Conservation (phyloP, 2,888 invertebrate genomes). For the Lasioglossum calceatum region DNA sequence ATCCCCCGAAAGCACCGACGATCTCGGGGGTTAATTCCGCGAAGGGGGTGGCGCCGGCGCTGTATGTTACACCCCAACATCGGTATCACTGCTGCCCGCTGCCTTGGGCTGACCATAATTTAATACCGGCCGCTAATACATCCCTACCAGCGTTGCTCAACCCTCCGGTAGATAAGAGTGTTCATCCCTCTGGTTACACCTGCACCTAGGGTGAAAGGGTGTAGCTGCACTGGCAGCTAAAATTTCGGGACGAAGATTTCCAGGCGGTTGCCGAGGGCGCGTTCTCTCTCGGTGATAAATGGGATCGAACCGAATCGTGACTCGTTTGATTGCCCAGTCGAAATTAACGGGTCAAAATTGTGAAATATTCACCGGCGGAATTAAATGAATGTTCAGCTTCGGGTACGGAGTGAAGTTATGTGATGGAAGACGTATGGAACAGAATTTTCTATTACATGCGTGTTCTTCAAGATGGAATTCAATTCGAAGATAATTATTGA, state of each 20-base stretch:
- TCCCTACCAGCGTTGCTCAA: slow-evolving; percentile 62
- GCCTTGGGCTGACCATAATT: slow-evolving; percentile 81
- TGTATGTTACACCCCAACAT: slow-evolving; percentile 72
- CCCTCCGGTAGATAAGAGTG: slow-evolving; percentile 50
- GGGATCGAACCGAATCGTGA: slow-evolving; percentile 5
- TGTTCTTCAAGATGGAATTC: neutral
- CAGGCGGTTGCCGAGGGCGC: neutral
- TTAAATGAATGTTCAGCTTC: neutral
- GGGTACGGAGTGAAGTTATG: neutral
- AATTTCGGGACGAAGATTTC: slow-evolving; percentile 28
- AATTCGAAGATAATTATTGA: neutral
- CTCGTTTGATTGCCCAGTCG: neutral
- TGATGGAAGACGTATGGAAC: neutral
- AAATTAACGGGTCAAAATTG: neutral
- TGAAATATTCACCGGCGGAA: neutral
- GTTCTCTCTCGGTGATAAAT: slow-evolving; percentile 15
- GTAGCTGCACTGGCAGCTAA: slow-evolving; percentile 10
- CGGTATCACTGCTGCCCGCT: slow-evolving; percentile 73
- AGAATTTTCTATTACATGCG: neutral
- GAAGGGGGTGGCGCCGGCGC: slow-evolving; percentile 60
- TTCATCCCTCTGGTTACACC: slow-evolving; percentile 10
- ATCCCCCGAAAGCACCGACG: slow-evolving; percentile 75
- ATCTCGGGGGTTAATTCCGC: slow-evolving; percentile 77
- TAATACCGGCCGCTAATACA: slow-evolving; percentile 81
- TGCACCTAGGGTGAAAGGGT: slow-evolving; percentile 4